Evolutionary conservation across 2,888 invertebrate genomes (phyloP).

Genomic region (Cerastis leucographa): DNA sequence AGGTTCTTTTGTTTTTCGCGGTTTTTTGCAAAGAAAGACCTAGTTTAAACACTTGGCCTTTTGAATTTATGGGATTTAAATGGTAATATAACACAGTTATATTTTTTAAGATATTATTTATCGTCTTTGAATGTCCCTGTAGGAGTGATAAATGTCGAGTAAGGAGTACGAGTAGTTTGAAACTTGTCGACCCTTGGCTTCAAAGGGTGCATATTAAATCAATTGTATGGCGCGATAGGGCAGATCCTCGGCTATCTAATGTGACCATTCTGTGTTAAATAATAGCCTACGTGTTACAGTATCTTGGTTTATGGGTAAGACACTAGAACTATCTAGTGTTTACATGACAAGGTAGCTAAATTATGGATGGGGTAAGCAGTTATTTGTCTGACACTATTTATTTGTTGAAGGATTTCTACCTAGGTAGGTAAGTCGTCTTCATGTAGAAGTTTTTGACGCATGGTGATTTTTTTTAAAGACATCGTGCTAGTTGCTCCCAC

Average conservation of each 20-base stretch:
- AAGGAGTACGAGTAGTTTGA: constrained; percentile 38
- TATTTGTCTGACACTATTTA: not conserved
- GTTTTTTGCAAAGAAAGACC: constrained; percentile 32
- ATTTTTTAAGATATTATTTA: constrained; percentile 21
- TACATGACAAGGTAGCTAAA: constrained; percentile 5
- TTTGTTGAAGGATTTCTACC: not conserved
- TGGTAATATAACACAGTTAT: constrained; percentile 4
- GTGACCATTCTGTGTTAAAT: constrained; percentile 48
- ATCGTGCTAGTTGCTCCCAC: not conserved
- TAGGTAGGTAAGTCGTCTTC: not conserved
- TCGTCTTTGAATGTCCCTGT: constrained; percentile 9
- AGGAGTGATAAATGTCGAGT: constrained; percentile 46
- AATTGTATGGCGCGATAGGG: constrained; percentile 56
- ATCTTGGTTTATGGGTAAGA: constrained; percentile 31
- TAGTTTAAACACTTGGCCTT: constrained; percentile 12
- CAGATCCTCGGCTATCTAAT: constrained; percentile 55
- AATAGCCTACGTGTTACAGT: constrained; percentile 49
- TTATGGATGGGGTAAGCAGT: not conserved
- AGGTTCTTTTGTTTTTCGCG: constrained; percentile 22
- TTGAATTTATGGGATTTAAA: constrained; percentile 8
- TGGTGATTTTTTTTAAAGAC: not conserved
- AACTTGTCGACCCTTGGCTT: constrained; percentile 55
- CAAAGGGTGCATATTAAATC: constrained; percentile 63
- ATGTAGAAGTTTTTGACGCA: not conserved
- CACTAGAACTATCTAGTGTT: constrained; percentile 29